Conservation (phyloP, 2,113 vertebrate genomes). For the Desmodus rotundus region DNA sequence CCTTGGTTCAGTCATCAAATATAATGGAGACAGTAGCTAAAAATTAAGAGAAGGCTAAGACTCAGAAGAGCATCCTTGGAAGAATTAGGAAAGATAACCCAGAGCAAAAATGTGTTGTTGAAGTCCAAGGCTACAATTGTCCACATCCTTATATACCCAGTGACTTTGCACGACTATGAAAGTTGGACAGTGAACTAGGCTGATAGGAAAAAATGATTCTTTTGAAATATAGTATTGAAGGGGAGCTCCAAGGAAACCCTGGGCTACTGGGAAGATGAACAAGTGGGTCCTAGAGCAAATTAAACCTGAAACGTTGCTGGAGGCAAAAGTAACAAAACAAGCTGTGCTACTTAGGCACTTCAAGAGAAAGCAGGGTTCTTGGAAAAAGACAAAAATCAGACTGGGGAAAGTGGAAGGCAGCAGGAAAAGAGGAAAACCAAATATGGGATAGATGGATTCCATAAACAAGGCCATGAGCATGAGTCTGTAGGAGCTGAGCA, state of each 20-base stretch:
- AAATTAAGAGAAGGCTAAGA: neutral
- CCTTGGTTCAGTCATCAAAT: neutral
- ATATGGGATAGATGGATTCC: neutral
- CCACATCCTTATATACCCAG: neutral
- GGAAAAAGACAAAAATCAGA: neutral
- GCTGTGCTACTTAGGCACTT: neutral
- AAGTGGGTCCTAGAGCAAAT: neutral
- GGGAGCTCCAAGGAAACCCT: neutral
- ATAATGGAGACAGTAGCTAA: neutral
- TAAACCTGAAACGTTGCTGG: no score
- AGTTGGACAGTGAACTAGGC: neutral
- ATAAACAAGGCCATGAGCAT: neutral
- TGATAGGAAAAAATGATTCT: neutral
- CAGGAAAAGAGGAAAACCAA: neutral
- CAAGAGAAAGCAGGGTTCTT: neutral
- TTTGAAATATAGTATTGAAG: neutral
- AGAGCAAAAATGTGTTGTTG: neutral
- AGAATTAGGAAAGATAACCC: neutral
- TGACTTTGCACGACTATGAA: neutral
- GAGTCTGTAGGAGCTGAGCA: no score
- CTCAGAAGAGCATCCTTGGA: no score
- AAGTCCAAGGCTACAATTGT: neutral
- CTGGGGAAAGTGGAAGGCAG: neutral
- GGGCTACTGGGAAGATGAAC: neutral
- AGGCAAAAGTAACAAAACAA: neutral